Evolutionary conservation across 35 echinoderm and acorn worm genomes (phyloP), one percentile per base, ranked within the genome.

Genomic region (Hemicentrotus pulcherrimus): DNA sequence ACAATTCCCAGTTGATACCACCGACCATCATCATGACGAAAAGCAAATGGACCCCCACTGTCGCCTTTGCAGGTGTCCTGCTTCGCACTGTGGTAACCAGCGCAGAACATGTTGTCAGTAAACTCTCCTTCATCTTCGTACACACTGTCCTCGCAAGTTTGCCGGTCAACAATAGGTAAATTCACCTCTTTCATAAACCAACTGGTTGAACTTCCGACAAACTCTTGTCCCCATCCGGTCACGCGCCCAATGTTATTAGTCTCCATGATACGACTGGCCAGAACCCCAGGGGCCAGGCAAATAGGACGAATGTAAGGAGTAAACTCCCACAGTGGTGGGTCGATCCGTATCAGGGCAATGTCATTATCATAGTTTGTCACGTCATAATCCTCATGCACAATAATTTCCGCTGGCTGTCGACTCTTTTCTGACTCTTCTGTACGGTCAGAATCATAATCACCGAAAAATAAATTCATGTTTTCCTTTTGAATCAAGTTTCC

Each of bases 31-130:
- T 32, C 11, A 70, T 95, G 96, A 46, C 91, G 47, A 46, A 96
- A 85, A n/a, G 94, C 96, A 71, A 94, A 96, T 31, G 96, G 96
- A 65, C 94, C 96, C 2, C 96, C 96, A 85, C 94, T 96, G 41
- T 96, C 96, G 12, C 96, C 96, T 30, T 95, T 48, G 71, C 96
- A 96, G 0, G 96, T 18, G 46, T 99, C 98, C 0, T 86, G 91
- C 11, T 60, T 85, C 15, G 89, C 93, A 31, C 86, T 60, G 32
- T 71, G 46, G 58, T 97, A 97, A 58, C 98, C 98, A n/a, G 98
- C 98, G 91, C 98, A 99, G 71, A 99, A 99, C 98, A 99, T 99
- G 31, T 86, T 96, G 8, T 91, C 61, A 4, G 98, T 97, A 45
- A 99, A 88, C 19, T 47, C 16, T 28, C 96, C 55, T 10, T 41